Percentiles rank a stretch among this genome's conserved stretches.
phyloP scores from a whole-genome alignment of 2,113 vertebrate species.

The Phasianus colchicus region DNA sequence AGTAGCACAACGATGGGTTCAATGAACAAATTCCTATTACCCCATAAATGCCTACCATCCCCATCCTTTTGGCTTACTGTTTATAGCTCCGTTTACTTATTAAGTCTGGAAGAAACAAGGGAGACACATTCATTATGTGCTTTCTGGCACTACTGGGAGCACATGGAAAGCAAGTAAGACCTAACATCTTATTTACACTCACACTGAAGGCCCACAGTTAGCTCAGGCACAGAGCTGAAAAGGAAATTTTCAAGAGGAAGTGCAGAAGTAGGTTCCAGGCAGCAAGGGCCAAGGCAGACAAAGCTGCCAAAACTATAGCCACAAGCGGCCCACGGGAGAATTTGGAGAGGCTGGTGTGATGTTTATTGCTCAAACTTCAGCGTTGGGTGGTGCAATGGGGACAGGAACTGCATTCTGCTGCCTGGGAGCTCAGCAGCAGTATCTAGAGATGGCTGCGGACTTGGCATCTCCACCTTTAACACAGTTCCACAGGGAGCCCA shows the following conservation, averaged over 20 bases:
- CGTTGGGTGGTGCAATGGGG: not conserved
- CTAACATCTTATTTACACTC: conserved; percentile 50
- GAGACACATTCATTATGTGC: conserved; percentile 57
- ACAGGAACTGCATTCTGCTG: conserved; percentile 37
- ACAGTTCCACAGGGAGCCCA: not conserved
- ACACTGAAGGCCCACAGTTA: conserved; percentile 46
- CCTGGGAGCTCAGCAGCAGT: not conserved
- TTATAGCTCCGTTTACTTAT: conserved; percentile 59
- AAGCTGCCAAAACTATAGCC: conserved; percentile 56
- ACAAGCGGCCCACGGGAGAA: not conserved
- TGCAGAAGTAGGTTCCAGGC: conserved; percentile 40
- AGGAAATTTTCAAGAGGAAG: conserved; percentile 48
- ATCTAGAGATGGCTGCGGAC: not conserved
- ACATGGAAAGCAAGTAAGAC: conserved; percentile 43
- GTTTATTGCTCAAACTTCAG: conserved; percentile 49
- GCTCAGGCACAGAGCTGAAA: not conserved
- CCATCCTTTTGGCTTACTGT: conserved; percentile 55
- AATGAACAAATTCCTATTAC: conserved; percentile 56
- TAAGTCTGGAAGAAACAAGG: conserved; percentile 64
- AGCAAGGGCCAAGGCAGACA: conserved; percentile 45
- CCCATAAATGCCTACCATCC: conserved; percentile 61
- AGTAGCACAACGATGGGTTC: conserved; percentile 32
- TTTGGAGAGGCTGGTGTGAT: conserved; percentile 58
- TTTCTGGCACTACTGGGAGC: conserved; percentile 53
- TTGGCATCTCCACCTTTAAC: not conserved